Conservation (phyloP, 53 echinoderm and acorn worm species). For the Patiria pectinifera region DNA sequence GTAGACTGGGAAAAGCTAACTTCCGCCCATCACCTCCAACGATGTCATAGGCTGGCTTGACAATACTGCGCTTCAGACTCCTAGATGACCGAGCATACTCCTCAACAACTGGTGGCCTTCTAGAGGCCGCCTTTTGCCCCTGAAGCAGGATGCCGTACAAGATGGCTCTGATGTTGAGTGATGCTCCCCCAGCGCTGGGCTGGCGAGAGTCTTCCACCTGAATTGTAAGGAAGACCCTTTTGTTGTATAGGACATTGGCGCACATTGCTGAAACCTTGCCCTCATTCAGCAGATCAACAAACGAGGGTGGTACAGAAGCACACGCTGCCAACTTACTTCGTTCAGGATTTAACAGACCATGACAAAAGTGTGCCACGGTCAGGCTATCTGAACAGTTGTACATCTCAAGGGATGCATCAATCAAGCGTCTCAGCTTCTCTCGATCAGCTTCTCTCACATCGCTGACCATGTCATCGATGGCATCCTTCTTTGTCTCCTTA, state of each 20-base stretch:
- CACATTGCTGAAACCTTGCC: slow-evolving; percentile 57
- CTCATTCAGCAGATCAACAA: slow-evolving; percentile 51
- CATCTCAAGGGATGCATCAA: slow-evolving; percentile 74
- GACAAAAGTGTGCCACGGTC: slow-evolving; percentile 17
- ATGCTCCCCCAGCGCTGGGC: slow-evolving; percentile 51
- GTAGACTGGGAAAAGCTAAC: slow-evolving; percentile 48
- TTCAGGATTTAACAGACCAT: not conserved
- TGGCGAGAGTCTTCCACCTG: slow-evolving; percentile 71
- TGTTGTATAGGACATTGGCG: slow-evolving; percentile 71
- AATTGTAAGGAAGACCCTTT: slow-evolving; percentile 56
- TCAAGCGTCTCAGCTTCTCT: slow-evolving; percentile 15
- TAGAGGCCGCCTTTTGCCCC: not conserved
- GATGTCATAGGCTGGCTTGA: slow-evolving; percentile 46
- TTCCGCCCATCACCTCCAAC: slow-evolving; percentile 16
- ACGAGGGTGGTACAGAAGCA: slow-evolving; percentile 63
- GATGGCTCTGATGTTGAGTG: slow-evolving; percentile 46
- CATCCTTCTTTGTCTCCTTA: slow-evolving; percentile 51
- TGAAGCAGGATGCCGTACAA: slow-evolving; percentile 63
- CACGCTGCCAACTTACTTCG: slow-evolving; percentile 39
- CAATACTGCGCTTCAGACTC: slow-evolving; percentile 10
- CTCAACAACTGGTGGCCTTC: slow-evolving; percentile 16
- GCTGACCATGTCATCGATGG: slow-evolving; percentile 62
- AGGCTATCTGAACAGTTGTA: slow-evolving; percentile 49
- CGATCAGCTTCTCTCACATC: slow-evolving; percentile 13
- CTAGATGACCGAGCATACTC: slow-evolving; percentile 14